phyloP scores from a whole-genome alignment of 2,888 invertebrate genomes.

The Sclerodermus sp. region DNA sequence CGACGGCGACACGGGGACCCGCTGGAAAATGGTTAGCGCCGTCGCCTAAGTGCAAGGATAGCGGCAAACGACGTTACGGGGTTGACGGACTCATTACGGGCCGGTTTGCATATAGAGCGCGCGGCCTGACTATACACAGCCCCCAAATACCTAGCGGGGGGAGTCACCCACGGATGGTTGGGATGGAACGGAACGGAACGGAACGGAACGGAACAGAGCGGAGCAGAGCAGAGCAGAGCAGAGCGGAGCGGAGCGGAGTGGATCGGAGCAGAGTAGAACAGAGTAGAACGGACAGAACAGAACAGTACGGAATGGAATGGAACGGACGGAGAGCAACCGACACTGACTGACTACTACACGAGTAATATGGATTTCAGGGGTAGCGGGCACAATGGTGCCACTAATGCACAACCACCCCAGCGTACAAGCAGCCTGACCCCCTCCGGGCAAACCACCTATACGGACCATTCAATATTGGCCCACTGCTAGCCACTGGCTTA shows the following conservation, averaged over 20 bases:
- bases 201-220: too few species aligned
- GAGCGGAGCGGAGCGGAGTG: conserved; percentile 12
- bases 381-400: conserved; percentile 52
- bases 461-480: conserved; percentile 52
- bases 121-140: conserved; percentile 29
- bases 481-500: conserved; percentile 42
- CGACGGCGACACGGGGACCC: conserved; percentile 40
- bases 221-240: conserved; percentile 20
- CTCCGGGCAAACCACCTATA: conserved; percentile 48
- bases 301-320: conserved; percentile 22
- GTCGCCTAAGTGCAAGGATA: conserved; percentile 53
- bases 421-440: conserved; percentile 22
- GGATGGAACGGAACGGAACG: too few species aligned
- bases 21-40: conserved; percentile 43
- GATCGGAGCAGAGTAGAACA: conserved; percentile 7
- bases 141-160: conserved; percentile 26
- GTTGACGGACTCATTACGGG: conserved; percentile 57
- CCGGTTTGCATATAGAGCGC: conserved; percentile 55
- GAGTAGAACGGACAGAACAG: conserved; percentile 23
- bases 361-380: conserved; percentile 55
- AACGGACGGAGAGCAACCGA: conserved; percentile 30
- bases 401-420: conserved; percentile 52
- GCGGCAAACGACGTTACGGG: conserved; percentile 53
- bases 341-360: conserved; percentile 52
- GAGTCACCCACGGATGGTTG: too few species aligned